Percentiles rank a stretch among this genome's conserved stretches.
Evolutionary conservation across 2,797 vertebrate species (phyloP).

Genomic region (Trachops cirrhosus): DNA sequence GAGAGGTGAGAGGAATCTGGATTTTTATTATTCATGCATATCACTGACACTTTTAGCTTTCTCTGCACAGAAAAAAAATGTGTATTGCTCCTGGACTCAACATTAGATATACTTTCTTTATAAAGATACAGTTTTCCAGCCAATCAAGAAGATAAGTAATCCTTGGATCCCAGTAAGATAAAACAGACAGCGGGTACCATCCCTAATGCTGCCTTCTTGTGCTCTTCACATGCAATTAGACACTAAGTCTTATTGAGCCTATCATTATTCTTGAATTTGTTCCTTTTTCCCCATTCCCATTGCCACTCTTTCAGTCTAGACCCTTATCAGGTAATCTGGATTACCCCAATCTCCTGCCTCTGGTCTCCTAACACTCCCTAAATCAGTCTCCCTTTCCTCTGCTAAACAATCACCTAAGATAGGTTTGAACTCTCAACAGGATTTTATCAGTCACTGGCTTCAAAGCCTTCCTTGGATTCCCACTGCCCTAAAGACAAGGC

Average conservation of each 20-base stretch:
- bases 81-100: constrained; percentile 13
- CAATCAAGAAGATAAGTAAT: constrained; percentile 26
- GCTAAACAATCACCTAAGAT: not conserved
- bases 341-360: not conserved
- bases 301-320: not conserved
- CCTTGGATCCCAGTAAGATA: not conserved
- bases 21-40: constrained; percentile 40
- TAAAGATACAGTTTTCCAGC: constrained; percentile 1
- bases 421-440: not conserved
- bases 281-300: not conserved
- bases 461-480: not conserved
- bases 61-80: constrained; percentile 35
- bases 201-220: not conserved
- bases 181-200: not conserved
- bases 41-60: constrained; percentile 58
- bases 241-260: not conserved
- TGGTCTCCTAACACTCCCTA: not conserved
- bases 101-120: constrained; percentile 12
- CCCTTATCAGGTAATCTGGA: not conserved
- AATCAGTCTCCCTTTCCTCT: not conserved
- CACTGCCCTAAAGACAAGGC: not conserved
- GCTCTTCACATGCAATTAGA: not conserved
- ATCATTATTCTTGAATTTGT: not conserved
- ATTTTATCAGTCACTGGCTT: not conserved
- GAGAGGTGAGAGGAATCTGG: not conserved